Evolutionary conservation across 2,797 vertebrate species (phyloP), one percentile per base, ranked within the genome.

Genomic region (Lagodon rhomboides): DNA sequence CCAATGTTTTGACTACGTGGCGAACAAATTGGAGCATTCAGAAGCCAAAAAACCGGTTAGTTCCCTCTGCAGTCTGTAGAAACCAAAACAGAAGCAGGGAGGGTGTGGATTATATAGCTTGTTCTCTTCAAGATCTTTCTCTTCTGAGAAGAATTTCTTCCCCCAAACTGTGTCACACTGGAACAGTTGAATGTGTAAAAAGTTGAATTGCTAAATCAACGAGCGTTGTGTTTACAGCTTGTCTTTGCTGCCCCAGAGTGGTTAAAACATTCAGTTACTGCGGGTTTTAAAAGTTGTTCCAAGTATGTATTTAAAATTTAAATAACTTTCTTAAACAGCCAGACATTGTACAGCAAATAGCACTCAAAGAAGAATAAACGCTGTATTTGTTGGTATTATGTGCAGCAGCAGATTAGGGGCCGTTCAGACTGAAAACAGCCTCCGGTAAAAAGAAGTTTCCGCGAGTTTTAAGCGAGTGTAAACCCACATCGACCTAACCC

Each of bases 221-320:
- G 11, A 56, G 53, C 49, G 23, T 38, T 38, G 53, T 22, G 27
- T 66, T 74, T 18, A 47, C 27, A 25, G 51, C 30, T 41, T 13
- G 17, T 66, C 53, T 74, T 15, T 66, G 44, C 30, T 59, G 62
- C 30, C 72, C n/a, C 41, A 20, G 47, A 23, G 51, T 64, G 71
- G 51, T 12, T 16, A 55, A 56, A 46, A n/a, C 12, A 20, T 30
- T 44, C 4, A 22, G 12, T 16, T 41, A 54, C 5, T 44, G 23
- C 8, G 27, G 5, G 12, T 22, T 44, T n/a, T 44, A 61, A 44
- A 49, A 38, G 9, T 30, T 22, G 20, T 41, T 5, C 15, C 18
- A 22, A 54, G 16, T 38, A 38, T 12, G 6, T 4, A 2, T 8
- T 30, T 56, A 18, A 54, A 54, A 34, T 5, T 2, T 5, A 46